Evolutionary conservation across 2,888 invertebrate genomes (phyloP).

Genomic region (Orthosia gothica): DNA sequence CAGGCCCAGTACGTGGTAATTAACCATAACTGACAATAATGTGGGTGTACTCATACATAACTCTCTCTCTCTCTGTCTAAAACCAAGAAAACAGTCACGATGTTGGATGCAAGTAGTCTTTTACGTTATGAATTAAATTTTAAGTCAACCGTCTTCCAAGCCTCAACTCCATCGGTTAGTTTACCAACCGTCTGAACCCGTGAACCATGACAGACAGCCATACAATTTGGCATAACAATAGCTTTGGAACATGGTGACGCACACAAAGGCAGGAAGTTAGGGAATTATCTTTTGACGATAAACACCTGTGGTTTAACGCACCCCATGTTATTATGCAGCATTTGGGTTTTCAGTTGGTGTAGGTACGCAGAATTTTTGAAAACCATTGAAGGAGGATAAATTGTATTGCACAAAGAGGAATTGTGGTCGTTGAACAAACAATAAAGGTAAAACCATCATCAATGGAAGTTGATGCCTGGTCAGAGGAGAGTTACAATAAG

Average conservation of each 20-base stretch:
- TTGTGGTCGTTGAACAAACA: background rate
- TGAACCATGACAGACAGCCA: constrained; percentile 56
- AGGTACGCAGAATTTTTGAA: background rate
- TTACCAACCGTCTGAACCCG: constrained; percentile 32
- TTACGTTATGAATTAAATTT: background rate
- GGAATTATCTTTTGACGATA: constrained; percentile 58
- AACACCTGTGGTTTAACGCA: constrained; percentile 60
- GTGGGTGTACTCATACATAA: too few relatives aligned
- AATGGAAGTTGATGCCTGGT: too few relatives aligned
- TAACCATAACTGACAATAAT: too few relatives aligned
- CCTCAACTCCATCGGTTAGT: constrained; percentile 4
- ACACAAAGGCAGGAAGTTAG: constrained; percentile 67
- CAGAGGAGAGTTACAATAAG: too few relatives aligned
- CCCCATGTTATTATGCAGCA: constrained; percentile 30
- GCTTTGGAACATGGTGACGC: constrained; percentile 51
- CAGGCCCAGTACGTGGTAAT: too few relatives aligned
- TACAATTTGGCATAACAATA: constrained; percentile 65
- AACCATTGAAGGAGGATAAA: background rate
- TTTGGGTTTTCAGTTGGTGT: constrained; percentile 22
- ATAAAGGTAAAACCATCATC: too few relatives aligned
- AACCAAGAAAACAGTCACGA: too few relatives aligned
- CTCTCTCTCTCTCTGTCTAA: too few relatives aligned
- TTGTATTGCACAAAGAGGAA: background rate
- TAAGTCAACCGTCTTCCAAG: constrained; percentile 5
- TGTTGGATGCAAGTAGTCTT: background rate